phyloP scores from a whole-genome alignment of 2,888 invertebrate genomes.

The Trichopoda pennipes region DNA sequence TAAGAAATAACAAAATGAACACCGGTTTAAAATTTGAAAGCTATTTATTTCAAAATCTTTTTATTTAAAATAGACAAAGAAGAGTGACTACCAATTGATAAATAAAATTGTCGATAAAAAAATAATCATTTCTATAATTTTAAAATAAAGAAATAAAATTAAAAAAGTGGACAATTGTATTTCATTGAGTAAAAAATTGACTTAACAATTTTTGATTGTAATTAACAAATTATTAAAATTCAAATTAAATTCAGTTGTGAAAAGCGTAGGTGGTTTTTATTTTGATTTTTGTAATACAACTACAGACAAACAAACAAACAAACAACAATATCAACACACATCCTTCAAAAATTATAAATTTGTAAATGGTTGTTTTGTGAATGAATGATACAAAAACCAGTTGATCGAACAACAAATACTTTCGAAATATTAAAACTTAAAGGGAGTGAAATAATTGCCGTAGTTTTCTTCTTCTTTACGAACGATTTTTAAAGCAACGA shows the following conservation, averaged over 20 bases:
- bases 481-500: no score
- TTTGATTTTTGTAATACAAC: background rate
- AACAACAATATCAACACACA: no score
- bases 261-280: conserved; percentile 18
- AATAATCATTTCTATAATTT: background rate
- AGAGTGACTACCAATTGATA: background rate
- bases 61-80: background rate
- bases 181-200: conserved; percentile 12
- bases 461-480: no score
- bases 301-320: no score
- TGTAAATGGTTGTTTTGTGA: background rate
- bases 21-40: background rate
- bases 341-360: no score
- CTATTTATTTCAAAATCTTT: background rate
- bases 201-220: conserved; percentile 21
- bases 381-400: conserved; percentile 10
- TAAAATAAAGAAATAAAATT: background rate
- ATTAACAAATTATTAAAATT: conserved; percentile 4
- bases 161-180: conserved; percentile 20
- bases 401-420: conserved; percentile 1
- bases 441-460: no score
- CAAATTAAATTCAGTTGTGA: background rate
- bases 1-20: background rate
- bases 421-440: background rate
- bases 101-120: conserved; percentile 9